Base-by-base conservation (phyloP, 2,888 invertebrate species). In the Noctua janthe region DNA sequence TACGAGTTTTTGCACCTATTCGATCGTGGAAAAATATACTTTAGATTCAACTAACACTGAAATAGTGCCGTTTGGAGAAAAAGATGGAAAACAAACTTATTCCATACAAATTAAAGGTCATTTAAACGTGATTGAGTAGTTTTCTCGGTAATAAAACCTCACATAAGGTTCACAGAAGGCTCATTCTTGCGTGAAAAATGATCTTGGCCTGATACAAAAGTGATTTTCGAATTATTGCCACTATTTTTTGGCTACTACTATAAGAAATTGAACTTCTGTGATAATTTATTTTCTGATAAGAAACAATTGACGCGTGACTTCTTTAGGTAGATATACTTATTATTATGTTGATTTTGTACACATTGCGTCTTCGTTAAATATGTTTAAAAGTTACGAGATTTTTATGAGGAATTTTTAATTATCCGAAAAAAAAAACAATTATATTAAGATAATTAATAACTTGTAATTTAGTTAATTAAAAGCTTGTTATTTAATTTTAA, bases 321-420 rank as follows among this genome's bases (percentile, higher is more conserved):
- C 76, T 64, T 70, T 84, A 43, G 20, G 15, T 47, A 83, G 39
- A 39, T 5, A 39, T 39, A 76, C 1, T 51, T 82, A 35, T n/a
- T 71, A 62, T 23, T 56, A 49, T 43, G 66, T 71, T 5, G 10
- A 67, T 62, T 43, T 73, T 66, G 75, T 67, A 62, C 17, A 15
- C 70, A 82, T 13, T 81, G 82, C 78, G 81, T 82, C 76, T 87
- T 90, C 83, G 49, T 67, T 11, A 73, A 75, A 78, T 81, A 13
- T 70, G 47, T 78, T 79, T 74, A 43, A 71, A 86, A 75, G 4
- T 81, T 69, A 73, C 39, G 8, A 35, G 35, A 51, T 49, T 70
- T 47, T 54, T 49, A 71, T 56, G 51, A 66, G 51, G 62, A 59
- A 54, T 51, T 39, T 49, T 73, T 59, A 67, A 8, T 73, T 29